Percentiles rank a stretch among this genome's conserved stretches.
These are phyloP conservation scores for Morone chrysops DNA, from an alignment of 2,113 vertebrate species.

Conservation along the genomic window DNA sequence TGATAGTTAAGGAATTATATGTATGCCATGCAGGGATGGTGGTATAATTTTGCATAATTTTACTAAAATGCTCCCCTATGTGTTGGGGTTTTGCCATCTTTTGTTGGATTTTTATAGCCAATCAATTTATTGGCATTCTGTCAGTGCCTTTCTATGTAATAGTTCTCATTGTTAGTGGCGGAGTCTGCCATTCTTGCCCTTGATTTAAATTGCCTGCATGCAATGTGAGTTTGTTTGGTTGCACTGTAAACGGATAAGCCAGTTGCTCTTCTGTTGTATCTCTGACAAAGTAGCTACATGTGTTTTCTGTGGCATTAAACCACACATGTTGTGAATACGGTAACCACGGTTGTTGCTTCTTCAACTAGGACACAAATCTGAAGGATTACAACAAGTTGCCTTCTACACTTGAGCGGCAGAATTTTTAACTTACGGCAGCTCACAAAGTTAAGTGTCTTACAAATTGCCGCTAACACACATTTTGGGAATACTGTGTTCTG, in stretches of 20 bases:
- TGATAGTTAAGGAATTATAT: background rate
- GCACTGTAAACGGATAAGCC: background rate
- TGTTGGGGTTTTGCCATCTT: background rate
- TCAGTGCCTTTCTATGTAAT: background rate
- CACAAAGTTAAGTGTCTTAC: background rate
- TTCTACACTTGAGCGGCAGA: background rate
- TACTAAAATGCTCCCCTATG: background rate
- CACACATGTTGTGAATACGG: background rate
- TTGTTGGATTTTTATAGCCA: background rate
- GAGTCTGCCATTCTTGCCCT: background rate
- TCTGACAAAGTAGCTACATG: slow-evolving; percentile 15
- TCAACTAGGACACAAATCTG: background rate
- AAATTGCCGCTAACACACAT: background rate
- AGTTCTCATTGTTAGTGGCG: background rate
- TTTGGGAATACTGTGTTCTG: slow-evolving; percentile 19
- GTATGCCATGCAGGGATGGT: background rate
- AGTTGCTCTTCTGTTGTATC: background rate
- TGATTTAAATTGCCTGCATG: background rate
- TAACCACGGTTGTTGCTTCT: background rate
- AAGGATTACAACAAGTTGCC: background rate
- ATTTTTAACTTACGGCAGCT: slow-evolving; percentile 1
- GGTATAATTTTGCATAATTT: no score
- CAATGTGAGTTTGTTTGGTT: background rate
- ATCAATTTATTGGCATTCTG: background rate
- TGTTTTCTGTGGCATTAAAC: background rate